Conservation (phyloP, 2,888 invertebrate species). For the Rhamnusium bicolor region DNA sequence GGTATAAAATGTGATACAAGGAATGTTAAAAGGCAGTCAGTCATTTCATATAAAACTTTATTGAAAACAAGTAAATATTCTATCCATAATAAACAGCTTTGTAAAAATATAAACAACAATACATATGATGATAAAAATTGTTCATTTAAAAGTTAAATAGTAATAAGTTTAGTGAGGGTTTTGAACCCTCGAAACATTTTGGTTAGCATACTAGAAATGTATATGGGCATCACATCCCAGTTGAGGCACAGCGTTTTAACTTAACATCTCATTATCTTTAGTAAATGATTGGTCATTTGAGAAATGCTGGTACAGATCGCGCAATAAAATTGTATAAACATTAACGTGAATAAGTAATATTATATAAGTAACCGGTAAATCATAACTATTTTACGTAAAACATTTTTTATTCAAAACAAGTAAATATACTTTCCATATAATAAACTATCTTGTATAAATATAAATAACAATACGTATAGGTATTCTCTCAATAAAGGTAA, state of each 20-base stretch:
- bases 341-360: conserved; percentile 29
- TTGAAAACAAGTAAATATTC: conserved; percentile 62
- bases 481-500: conserved; percentile 62
- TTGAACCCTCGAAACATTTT: conserved; percentile 12
- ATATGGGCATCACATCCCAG: not conserved
- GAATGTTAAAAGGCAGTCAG: not conserved
- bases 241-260: conserved; percentile 26
- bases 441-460: conserved; percentile 69
- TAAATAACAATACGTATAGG: conserved; percentile 71
- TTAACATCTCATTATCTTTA: not conserved
- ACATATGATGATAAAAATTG: conserved; percentile 31
- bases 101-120: conserved; percentile 50
- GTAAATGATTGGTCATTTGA: conserved; percentile 8
- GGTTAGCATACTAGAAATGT: conserved; percentile 25
- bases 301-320: not conserved
- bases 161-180: conserved; percentile 10
- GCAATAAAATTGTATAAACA: conserved; percentile 14
- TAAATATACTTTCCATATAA: conserved; percentile 63
- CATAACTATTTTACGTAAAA: conserved; percentile 32
- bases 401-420: conserved; percentile 44
- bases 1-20: not conserved
- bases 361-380: conserved; percentile 23
- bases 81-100: conserved; percentile 44
- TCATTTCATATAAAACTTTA: conserved; percentile 53
- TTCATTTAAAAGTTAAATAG: conserved; percentile 17